phyloP scores from a whole-genome alignment of 2,113 vertebrate species.

The Hydrochoerus hydrochaeris region DNA sequence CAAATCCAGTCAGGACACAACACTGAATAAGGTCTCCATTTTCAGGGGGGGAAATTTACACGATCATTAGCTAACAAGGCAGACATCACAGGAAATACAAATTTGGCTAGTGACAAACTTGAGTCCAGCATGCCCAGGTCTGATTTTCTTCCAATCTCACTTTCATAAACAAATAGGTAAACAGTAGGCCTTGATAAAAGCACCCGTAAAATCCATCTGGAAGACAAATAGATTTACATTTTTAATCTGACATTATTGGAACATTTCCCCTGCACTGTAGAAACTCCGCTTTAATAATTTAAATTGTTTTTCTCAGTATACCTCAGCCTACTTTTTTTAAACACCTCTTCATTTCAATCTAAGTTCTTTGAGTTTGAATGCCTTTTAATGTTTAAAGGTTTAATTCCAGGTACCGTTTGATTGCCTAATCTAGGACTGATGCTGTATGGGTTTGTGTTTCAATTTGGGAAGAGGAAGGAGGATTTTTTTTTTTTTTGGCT shows the following conservation, averaged over 20 bases:
- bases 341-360: conserved; percentile 62
- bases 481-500: neutral
- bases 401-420: conserved; percentile 51
- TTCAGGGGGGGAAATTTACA: conserved; percentile 26
- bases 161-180: conserved; percentile 24
- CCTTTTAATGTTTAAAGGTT: conserved; percentile 67
- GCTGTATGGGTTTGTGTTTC: neutral
- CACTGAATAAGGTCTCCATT: neutral
- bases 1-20: conserved; percentile 1
- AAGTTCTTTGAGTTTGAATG: conserved; percentile 53
- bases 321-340: conserved; percentile 65
- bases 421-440: neutral
- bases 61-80: conserved; percentile 38
- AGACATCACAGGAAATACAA: neutral
- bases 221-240: conserved; percentile 70
- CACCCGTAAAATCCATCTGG: neutral
- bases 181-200: conserved; percentile 11
- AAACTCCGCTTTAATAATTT: conserved; percentile 74
- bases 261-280: conserved; percentile 49
- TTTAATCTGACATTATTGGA: conserved; percentile 75
- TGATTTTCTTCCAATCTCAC: conserved; percentile 20
- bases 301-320: conserved; percentile 63
- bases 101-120: neutral
- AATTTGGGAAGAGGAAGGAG: neutral
- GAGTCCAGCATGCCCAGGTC: neutral